Evolutionary conservation across 2,797 vertebrate genomes (phyloP).

Genomic region (Luscinia luscinia): DNA sequence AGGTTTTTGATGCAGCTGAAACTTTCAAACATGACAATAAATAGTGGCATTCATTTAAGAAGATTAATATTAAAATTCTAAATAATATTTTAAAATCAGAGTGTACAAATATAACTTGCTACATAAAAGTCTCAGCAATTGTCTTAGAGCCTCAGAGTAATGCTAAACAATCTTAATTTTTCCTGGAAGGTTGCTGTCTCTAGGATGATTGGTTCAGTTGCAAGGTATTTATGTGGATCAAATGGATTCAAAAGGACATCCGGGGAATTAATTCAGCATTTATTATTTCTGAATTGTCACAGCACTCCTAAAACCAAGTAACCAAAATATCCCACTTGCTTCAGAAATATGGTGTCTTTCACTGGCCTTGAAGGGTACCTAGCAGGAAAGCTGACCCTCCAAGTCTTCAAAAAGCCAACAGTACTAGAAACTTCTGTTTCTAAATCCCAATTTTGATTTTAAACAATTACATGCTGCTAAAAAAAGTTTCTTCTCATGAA

Average conservation of each 20-base stretch:
- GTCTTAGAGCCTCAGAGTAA: not conserved
- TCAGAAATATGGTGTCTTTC: not conserved
- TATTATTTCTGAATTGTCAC: not conserved
- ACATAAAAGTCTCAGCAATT: not conserved
- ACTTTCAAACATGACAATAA: not conserved
- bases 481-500: not conserved
- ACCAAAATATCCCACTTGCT: not conserved
- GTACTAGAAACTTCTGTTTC: not conserved
- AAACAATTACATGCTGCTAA: not conserved
- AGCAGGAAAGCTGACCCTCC: not conserved
- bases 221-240: not conserved
- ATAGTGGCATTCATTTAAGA: not conserved
- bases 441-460: not conserved
- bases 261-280: not conserved
- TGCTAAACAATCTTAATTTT: not conserved
- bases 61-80: not conserved
- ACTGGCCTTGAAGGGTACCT: not conserved
- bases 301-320: not conserved
- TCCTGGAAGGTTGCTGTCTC: not conserved
- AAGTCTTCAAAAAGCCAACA: not conserved
- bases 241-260: not conserved
- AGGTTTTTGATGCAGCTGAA: slow-evolving; percentile 55
- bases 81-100: not conserved
- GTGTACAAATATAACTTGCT: not conserved
- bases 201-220: not conserved